Conservation (phyloP, 2,113 vertebrate species). For the Terrapene triunguis region DNA sequence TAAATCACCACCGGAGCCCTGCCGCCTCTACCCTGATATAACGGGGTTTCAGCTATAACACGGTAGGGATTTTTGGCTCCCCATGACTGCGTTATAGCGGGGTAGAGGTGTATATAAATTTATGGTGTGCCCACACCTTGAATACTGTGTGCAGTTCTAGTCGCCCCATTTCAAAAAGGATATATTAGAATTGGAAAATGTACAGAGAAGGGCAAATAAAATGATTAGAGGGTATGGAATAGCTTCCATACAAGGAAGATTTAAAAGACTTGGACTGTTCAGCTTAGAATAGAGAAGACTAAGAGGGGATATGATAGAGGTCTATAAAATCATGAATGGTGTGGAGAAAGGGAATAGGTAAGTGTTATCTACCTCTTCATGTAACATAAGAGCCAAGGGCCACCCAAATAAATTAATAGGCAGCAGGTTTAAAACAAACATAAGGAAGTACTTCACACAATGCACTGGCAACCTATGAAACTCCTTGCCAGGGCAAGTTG, state of each 20-base stretch:
- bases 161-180: neutral
- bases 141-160: neutral
- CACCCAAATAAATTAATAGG: neutral
- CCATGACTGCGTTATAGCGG: too few species aligned
- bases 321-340: neutral
- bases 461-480: neutral
- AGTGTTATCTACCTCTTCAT: neutral
- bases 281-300: neutral
- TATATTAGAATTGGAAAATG: neutral
- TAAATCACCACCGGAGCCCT: too few species aligned
- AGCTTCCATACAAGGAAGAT: neutral
- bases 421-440: neutral
- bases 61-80: too few species aligned
- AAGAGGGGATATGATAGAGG: neutral
- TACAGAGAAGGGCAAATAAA: neutral
- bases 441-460: neutral
- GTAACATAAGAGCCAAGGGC: neutral
- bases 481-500: neutral
- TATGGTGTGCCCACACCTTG: neutral
- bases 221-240: neutral
- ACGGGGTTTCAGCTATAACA: too few species aligned
- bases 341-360: neutral
- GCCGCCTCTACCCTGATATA: too few species aligned
- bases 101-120: neutral
- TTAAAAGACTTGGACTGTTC: neutral